A percentile compares a stretch with the other conserved stretches of the same genome.
Conservation (phyloP, 1,140 invertebrate genomes). For the Dreissena rostriformis region DNA sequence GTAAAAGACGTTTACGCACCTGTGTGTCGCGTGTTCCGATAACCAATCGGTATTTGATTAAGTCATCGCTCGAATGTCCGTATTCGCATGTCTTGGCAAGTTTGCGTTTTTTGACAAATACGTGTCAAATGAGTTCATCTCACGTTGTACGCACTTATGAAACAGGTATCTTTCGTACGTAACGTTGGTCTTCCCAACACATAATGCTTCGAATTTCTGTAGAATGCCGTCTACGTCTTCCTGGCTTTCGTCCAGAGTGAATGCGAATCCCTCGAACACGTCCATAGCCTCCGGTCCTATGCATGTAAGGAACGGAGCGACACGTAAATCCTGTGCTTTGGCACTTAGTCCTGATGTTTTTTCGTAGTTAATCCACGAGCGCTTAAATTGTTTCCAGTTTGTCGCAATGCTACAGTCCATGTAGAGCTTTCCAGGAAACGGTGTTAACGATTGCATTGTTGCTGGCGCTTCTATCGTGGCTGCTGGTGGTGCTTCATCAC, state of each 20-base stretch:
- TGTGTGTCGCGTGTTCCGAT: neutral
- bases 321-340: neutral
- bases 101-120: slow-evolving; percentile 10
- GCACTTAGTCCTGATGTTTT: neutral
- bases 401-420: neutral
- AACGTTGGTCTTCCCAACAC: slow-evolving; percentile 50
- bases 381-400: slow-evolving; percentile 19
- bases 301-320: slow-evolving; percentile 23
- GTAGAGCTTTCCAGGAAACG: slow-evolving; percentile 1
- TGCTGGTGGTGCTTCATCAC: neutral
- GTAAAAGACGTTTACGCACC: neutral
- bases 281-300: slow-evolving; percentile 49
- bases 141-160: neutral
- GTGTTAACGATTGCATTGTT: slow-evolving; percentile 4
- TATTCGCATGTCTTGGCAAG: slow-evolving; percentile 1
- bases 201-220: slow-evolving; percentile 47
- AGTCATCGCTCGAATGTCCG: neutral
- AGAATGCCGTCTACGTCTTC: slow-evolving; percentile 39
- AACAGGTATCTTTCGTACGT: slow-evolving; percentile 1
- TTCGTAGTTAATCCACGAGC: slow-evolving; percentile 1
- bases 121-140: slow-evolving; percentile 12
- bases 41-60: neutral
- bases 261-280: slow-evolving; percentile 42
- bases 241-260: slow-evolving; percentile 21
- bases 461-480: neutral